Evolutionary conservation across 2,113 vertebrate species (phyloP).

Genomic region (Brachyhypopomus gauderio): DNA sequence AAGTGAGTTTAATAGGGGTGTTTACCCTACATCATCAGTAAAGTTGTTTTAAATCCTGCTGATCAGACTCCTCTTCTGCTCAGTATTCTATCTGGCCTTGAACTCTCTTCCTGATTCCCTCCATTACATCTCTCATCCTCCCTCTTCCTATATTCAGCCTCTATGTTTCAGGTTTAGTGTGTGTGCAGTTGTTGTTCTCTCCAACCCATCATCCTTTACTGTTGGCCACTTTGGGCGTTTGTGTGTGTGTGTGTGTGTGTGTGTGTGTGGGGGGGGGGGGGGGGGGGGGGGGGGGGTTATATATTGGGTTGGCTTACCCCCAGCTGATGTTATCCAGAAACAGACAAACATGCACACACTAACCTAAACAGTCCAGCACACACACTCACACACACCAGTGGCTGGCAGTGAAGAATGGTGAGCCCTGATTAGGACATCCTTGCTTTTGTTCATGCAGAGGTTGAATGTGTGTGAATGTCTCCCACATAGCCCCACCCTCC

Average conservation of each 20-base stretch:
- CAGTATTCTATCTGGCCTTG: not conserved
- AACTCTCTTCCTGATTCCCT: constrained; percentile 49
- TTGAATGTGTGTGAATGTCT: not conserved
- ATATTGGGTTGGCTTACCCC: not conserved
- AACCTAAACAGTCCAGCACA: not conserved
- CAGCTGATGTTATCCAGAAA: not conserved
- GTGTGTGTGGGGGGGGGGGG: constrained; percentile 21
- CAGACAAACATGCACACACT: not conserved
- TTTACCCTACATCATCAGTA: not conserved
- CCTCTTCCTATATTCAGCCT: constrained; percentile 26
- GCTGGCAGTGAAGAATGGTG: constrained; percentile 32
- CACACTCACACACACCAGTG: not conserved
- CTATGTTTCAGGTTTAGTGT: constrained; percentile 26
- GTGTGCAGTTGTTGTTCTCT: constrained; percentile 44
- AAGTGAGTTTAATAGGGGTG: too few relatives aligned
- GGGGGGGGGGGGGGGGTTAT: not conserved
- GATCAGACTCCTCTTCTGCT: not conserved
- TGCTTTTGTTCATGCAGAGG: constrained; percentile 24
- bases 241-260: constrained; percentile 25
- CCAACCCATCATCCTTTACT: constrained; percentile 42
- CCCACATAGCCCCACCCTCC: not conserved
- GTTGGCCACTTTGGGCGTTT: not conserved
- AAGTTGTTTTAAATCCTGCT: not conserved
- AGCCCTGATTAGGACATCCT: constrained; percentile 23
- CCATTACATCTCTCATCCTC: constrained; percentile 4